phyloP scores from a whole-genome alignment of 2,113 vertebrate genomes.

The Nanorana parkeri region DNA sequence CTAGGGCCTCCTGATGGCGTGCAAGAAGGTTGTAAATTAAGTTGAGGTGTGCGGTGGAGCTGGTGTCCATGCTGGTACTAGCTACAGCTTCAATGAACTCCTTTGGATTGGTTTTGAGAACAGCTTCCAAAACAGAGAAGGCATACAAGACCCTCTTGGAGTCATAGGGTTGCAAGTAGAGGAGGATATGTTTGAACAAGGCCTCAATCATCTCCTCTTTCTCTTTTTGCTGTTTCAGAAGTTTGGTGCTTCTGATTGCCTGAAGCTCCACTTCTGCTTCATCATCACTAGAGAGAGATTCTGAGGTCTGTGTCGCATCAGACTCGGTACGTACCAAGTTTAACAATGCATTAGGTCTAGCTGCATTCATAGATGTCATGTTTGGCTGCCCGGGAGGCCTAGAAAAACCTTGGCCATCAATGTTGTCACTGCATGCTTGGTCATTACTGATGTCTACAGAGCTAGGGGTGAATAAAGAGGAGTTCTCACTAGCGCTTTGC shows the following conservation, averaged over 20 bases:
- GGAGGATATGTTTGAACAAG: constrained; percentile 87
- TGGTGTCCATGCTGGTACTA: constrained; percentile 86
- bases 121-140: constrained; percentile 86
- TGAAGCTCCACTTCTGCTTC: constrained; percentile 88
- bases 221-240: constrained; percentile 83
- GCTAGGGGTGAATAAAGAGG: constrained; percentile 81
- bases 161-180: constrained; percentile 87
- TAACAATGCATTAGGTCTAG: constrained; percentile 37
- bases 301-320: constrained; percentile 88
- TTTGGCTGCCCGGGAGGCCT: constrained; percentile 4
- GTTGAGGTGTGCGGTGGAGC: constrained; percentile 88
- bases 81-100: constrained; percentile 88
- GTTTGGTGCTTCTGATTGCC: constrained; percentile 75
- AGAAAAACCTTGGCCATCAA: accelerated
- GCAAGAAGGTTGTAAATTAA: constrained; percentile 92
- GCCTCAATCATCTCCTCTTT: constrained; percentile 82
- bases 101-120: constrained; percentile 87
- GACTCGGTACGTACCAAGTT: constrained; percentile 80
- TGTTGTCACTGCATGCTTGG: constrained; percentile 59
- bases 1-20: constrained; percentile 90
- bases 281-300: constrained; percentile 93
- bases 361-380: constrained; percentile 55
- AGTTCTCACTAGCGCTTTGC: constrained; percentile 83
- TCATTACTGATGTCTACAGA: constrained; percentile 71
- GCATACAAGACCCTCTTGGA: constrained; percentile 85